Conservation (phyloP, 2,797 vertebrate species). For the Cichlasoma orientale region DNA sequence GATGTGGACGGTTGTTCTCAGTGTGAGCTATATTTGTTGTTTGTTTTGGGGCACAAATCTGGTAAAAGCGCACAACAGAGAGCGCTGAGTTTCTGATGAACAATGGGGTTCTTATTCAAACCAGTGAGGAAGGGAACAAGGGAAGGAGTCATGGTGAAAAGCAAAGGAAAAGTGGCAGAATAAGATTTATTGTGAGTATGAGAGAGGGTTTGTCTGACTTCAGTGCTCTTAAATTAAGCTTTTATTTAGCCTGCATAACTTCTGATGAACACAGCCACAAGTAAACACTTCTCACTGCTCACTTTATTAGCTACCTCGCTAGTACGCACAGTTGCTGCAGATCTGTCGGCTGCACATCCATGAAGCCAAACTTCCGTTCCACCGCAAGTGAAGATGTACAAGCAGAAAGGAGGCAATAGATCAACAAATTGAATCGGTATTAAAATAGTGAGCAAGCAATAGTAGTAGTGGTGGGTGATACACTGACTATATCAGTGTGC, state of each 20-base stretch:
- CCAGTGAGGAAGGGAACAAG: background rate
- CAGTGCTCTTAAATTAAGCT: background rate
- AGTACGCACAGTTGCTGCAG: no score
- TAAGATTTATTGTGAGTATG: constrained; percentile 21
- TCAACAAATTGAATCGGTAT: no score
- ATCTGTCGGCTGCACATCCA: background rate
- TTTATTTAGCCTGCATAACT: background rate
- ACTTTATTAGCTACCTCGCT: background rate
- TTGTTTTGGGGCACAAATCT: constrained; percentile 35
- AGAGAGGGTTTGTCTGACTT: constrained; percentile 23
- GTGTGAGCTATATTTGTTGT: constrained; percentile 4
- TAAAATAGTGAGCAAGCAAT: no score
- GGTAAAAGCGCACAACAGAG: background rate
- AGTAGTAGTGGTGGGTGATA: no score
- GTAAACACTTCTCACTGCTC: background rate
- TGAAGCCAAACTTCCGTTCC: background rate
- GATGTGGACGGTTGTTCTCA: constrained; percentile 29
- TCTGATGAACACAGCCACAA: constrained; percentile 1
- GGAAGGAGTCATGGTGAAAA: background rate
- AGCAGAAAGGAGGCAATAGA: no score
- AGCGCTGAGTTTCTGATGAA: constrained; percentile 27
- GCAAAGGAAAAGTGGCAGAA: constrained; percentile 2
- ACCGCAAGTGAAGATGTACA: background rate
- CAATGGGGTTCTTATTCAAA: constrained; percentile 24
- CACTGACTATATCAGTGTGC: no score